Conservation (phyloP, 2,113 vertebrate species). For the Oxyura jamaicensis region DNA sequence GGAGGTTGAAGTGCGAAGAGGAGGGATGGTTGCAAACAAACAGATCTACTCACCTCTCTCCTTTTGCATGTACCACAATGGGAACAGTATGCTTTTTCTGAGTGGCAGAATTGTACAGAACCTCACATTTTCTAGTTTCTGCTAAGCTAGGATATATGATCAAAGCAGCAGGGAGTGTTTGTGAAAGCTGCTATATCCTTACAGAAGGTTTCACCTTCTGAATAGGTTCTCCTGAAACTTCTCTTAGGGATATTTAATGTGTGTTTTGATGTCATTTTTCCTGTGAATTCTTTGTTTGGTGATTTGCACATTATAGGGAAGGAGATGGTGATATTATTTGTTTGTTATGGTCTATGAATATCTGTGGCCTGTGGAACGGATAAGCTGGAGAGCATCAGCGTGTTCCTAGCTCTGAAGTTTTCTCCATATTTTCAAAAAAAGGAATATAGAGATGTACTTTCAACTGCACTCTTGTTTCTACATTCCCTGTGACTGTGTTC, state of each 20-base stretch:
- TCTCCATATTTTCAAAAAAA: not conserved
- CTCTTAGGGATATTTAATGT: not conserved
- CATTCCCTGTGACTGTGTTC: not conserved
- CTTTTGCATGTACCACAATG: not conserved
- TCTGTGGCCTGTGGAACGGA: not conserved
- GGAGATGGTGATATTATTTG: not conserved
- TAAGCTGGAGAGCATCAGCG: not conserved
- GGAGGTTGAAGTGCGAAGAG: not conserved
- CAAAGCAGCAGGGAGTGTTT: not conserved
- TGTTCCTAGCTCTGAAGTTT: not conserved
- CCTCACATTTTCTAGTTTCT: not conserved
- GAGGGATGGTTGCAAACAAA: not conserved
- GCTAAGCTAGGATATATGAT: not conserved
- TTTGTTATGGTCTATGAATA: not conserved
- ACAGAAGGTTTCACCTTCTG: not conserved
- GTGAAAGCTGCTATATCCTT: not conserved
- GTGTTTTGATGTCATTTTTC: not conserved
- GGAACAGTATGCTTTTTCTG: not conserved
- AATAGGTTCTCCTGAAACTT: not conserved
- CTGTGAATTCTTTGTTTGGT: not conserved
- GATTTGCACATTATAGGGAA: not conserved
- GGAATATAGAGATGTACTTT: not conserved
- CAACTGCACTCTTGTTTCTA: constrained; percentile 38
- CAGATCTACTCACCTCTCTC: not conserved
- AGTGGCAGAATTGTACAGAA: not conserved